Evolutionary conservation across 1,140 invertebrate genomes (phyloP), one percentile per base, ranked within the genome.

Genomic region (Ostrea edulis): DNA sequence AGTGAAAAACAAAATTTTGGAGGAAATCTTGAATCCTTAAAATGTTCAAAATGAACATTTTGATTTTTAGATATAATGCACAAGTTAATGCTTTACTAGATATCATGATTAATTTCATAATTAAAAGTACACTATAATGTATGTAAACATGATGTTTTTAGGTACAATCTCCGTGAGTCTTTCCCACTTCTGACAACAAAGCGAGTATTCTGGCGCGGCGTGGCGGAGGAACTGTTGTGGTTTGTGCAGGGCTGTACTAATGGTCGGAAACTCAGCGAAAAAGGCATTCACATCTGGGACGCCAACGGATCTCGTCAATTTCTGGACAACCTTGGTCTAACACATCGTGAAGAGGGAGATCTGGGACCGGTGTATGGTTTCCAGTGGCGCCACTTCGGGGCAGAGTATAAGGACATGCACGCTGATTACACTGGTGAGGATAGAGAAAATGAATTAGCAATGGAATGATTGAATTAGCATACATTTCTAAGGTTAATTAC

Each of bases 361-460:
- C 95, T 99, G 51, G 99, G 99, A 0, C 99, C 99, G 8, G 96
- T 99, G 35, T 99, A 99, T 96, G 99, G 99, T 0, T 99, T 99
- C 93, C 99, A 99, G 94, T 99, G 99, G 99, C 96, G 99, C 86
- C 98, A 99, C 95, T 99, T 97, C 96, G 99, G 99, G 54, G 98
- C 99, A 3, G 95, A 98, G 92, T 99, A 99, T 95, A 95, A 96
- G 65, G 96, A 97, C 91, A 97, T 97, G 96, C 95, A 97, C 90
- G 96, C 97, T 81, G 97, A 99, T 95, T 99, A 99, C 93, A 93
- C 91, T 8, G 97, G 97, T 51, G 17, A 62, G 55, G 14, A 62
- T 20, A 62, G 17, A 62, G 2, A 1, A 20, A 17, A 62, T 62
- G n/a, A 20, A 62, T n/a, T 7, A 62, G 35, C 35, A 44, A 2